Base-by-base conservation (phyloP, 2,113 vertebrate genomes). In the Channa argus region DNA sequence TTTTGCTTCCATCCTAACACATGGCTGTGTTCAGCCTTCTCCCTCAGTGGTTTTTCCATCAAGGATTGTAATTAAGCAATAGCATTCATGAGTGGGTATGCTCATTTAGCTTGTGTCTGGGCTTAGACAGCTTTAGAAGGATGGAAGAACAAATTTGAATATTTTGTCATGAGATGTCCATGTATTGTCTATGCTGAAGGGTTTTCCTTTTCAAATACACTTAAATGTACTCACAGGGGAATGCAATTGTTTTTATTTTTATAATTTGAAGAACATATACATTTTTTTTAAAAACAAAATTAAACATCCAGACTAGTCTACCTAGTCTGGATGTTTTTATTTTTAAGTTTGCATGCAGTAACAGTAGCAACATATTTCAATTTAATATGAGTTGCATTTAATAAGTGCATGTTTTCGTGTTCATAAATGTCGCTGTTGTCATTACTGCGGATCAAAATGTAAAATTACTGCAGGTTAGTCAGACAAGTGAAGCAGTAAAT, bases 21-120 rank as follows among this genome's bases (percentile, higher is more conserved):
- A 50, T 63, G 64, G 43, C 54, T 43, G 68, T 69, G 44, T 77
- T 79, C 51, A 46, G 54, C 56, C 80, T 72, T 83, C 74, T 80
- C 80, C 90, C 51, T 83, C 77, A 37, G 54, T 50, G 71, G 69
- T 77, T 88, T 91, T 90, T 82, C 84, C 88, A 92, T 90, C 79
- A 92, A 78, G 71, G 82, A 89, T 82, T 89, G 83, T 91, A 93
- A 93, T 93, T 92, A 91, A 91, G 76, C 85, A 85, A 71, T 82
- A 82, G 83, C 82, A 90, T 92, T 93, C 88, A 92, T 87, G 90
- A 90, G 89, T 88, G 79, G 86, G 76, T 78, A 84, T 85, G 76
- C 86, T 91, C 86, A 86, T 92, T 92, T 91, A 86, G 82, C 75
- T 56, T 70, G 66, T 34, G 73, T 76, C 81, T 86, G 70, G 74